Evolutionary conservation across 1,140 invertebrate species (phyloP).

Genomic region (Schlechtendalia chinensis): DNA sequence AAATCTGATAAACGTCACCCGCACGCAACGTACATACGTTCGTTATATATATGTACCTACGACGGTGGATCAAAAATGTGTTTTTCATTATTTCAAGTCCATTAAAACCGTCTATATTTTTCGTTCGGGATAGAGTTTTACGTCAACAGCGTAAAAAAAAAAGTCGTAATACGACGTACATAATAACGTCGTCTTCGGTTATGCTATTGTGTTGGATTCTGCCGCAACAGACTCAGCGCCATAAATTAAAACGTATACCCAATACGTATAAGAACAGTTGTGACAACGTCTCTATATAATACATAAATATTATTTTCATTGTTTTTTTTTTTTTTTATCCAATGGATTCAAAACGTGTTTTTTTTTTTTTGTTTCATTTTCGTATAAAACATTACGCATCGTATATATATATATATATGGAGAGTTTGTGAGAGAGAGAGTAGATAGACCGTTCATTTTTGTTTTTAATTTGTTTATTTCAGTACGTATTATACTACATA

Average conservation of each 20-base stretch:
- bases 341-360: background rate
- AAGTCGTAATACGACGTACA: background rate
- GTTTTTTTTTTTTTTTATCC: background rate
- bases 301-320: background rate
- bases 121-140: background rate
- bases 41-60: background rate
- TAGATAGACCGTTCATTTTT: too few relatives aligned
- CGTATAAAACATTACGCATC: background rate
- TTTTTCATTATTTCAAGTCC: background rate
- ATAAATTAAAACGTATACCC: background rate
- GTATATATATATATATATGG: too few relatives aligned
- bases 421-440: too few relatives aligned
- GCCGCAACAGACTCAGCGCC: background rate
- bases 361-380: background rate
- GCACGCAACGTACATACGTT: background rate
- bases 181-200: background rate
- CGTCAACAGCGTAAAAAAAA: background rate
- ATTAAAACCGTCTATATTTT: slow-evolving; percentile 15
- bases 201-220: background rate
- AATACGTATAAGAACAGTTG: background rate
- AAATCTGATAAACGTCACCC: slow-evolving; percentile 13
- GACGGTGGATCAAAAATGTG: background rate
- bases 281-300: background rate
- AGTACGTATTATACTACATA: too few relatives aligned
- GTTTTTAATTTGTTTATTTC: too few relatives aligned